Conservation (phyloP, 2,113 vertebrate species). For the Litocranius walleri region DNA sequence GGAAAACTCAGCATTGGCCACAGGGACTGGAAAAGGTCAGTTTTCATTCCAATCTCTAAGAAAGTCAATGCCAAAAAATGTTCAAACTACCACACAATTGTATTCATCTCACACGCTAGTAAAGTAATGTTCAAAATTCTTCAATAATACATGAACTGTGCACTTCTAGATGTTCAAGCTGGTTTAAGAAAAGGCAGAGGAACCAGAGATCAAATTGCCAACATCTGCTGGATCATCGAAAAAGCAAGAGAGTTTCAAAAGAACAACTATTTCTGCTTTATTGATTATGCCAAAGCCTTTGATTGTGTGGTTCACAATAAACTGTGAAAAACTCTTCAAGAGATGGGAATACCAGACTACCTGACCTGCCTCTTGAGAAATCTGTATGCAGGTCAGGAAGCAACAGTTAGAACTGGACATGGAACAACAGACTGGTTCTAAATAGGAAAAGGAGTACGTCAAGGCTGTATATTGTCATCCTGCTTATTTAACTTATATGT, state of each 20-base stretch:
- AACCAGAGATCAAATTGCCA: neutral
- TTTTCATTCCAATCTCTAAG: neutral
- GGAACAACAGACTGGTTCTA: neutral
- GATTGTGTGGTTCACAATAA: neutral
- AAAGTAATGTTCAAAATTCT: neutral
- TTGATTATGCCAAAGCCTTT: neutral
- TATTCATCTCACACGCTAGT: neutral
- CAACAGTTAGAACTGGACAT: neutral
- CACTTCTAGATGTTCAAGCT: neutral
- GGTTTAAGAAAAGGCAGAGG: neutral
- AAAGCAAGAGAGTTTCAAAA: neutral
- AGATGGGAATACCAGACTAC: neutral
- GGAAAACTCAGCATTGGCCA: neutral
- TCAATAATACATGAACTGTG: neutral
- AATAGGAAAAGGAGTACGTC: neutral
- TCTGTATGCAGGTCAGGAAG: neutral
- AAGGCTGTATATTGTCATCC: neutral
- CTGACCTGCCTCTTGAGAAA: neutral
- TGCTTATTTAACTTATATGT: neutral
- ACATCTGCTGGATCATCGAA: rapidly evolving
- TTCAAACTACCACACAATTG: neutral
- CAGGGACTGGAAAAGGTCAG: neutral
- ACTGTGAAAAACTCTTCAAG: neutral
- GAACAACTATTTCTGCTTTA: neutral
- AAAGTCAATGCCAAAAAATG: neutral